Evolutionary conservation across 2,797 vertebrate species (phyloP), one percentile per base, ranked within the genome.

Genomic region (Acestrorhynchus altus): DNA sequence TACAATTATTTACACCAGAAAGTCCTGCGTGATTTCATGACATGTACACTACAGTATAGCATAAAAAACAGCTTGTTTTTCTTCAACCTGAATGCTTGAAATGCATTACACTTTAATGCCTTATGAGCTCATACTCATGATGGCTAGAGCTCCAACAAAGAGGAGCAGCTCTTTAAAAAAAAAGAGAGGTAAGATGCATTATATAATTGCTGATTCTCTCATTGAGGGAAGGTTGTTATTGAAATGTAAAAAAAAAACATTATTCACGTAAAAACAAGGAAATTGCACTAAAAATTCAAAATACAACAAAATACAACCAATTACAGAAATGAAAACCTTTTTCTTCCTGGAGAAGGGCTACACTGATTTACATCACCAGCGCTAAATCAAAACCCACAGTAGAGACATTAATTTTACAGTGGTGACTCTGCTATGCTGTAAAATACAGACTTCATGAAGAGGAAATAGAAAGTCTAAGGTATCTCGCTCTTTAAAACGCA

Each of bases 41-140:
- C 20, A 39, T 59, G 44, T 68, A 54, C 4, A 20, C 56, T 28
- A 28, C 44, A 70, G 49, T 24, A 18, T 46, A n/a, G n/a, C 18
- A 44, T 67, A 52, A 54, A 71, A 16, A 77, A 31, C 39, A 28
- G 44, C 28, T n/a, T 51, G 75, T 31, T 70, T 76, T 52, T 57
- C 74, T 51, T 77, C 22, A 61, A 12, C 52, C 54, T n/a, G 44
- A 69, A 61, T 28, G 56, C 59, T 63, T 52, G 24, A 64, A 31
- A 64, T 59, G 31, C 31, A 35, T 35, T 35, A 35, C 2, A 6
- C 31, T 35, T 35, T 35, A 2, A 35, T 35, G 31, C 31, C 31
- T 6, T 35, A 76, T 59, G 46, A 46, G 63, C 56, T 72, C 63
- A 61, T 56, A 73, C 52, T 47, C 57, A 42, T 8, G 66, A 64